Conservation (phyloP, 2,888 invertebrate species). For the Heliconius aoede region DNA sequence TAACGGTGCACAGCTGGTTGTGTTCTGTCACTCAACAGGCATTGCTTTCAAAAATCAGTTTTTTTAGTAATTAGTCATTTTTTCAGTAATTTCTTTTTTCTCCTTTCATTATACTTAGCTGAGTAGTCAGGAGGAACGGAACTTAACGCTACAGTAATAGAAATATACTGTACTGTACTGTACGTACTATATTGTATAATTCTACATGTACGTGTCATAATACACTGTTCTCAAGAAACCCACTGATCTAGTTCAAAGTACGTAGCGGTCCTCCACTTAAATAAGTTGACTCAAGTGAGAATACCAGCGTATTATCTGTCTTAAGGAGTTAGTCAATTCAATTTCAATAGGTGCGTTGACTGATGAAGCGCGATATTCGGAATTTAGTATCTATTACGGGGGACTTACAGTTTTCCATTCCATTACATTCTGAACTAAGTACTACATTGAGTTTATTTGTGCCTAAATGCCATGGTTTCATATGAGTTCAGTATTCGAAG, state of each 20-base stretch:
- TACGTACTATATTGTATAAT: too few species aligned
- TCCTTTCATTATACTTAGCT: too few species aligned
- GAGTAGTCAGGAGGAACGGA: too few species aligned
- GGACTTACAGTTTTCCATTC: conserved; percentile 48
- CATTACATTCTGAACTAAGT: conserved; percentile 46
- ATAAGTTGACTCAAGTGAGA: conserved; percentile 41
- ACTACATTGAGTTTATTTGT: conserved; percentile 25
- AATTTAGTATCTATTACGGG: conserved; percentile 44
- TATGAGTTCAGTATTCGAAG: too few species aligned
- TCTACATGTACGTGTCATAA: not conserved
- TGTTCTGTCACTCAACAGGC: too few species aligned
- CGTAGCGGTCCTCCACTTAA: conserved; percentile 27
- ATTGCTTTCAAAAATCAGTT: too few species aligned
- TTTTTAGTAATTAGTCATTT: too few species aligned
- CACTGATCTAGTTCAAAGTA: conserved; percentile 29
- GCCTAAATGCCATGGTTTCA: too few species aligned
- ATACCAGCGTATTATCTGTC: conserved; percentile 42
- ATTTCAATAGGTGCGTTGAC: conserved; percentile 43
- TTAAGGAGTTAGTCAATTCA: conserved; percentile 42
- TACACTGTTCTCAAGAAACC: not conserved
- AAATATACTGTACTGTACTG: not conserved
- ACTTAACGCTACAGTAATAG: too few species aligned
- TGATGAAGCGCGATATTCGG: conserved; percentile 44
- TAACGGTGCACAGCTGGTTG: too few species aligned
- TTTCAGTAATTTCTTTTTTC: too few species aligned